Evolutionary conservation across 2,888 invertebrate species (phyloP), one percentile per base, ranked within the genome.

Genomic region (Adelognathus sp.): DNA sequence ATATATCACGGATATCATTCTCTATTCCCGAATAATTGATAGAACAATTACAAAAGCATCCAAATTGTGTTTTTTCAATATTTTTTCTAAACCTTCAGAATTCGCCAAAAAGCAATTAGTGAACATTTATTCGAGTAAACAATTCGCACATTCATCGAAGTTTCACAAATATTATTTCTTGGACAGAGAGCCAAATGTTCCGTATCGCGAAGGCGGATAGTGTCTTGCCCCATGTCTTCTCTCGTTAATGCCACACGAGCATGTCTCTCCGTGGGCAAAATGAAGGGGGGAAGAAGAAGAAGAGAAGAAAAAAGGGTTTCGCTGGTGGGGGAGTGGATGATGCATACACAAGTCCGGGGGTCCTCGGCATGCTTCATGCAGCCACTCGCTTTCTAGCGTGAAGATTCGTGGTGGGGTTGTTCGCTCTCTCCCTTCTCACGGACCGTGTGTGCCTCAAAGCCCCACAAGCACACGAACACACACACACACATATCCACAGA

Each of bases 351-450:
- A 61, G 44, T 36, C 70, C 70, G 31, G 75, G 77, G 60, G 63
- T 27, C 44, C 63, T 36, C 50, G 33, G 31, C 54, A 50, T 21
- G 36, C 21, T 60, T 72, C 56, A 58, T 31, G 64, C 52, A 64
- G 44, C 24, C 63, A 29, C 36, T 64, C 60, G 50, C 74, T 67
- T 18, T 67, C 24, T 39, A 14, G 50, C 71, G 56, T 31, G 36
- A 31, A 39, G 18, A 39, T 46, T 36, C 63, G 71, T 63, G 67
- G 79, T 76, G 75, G 79, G 75, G 79, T 75, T 50, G 29, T 71
- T 61, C 75, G 16, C 72, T 44, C 71, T 56, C 72, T 24, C 72
- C 24, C 39, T 61, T 54, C 60, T 79, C 71, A 63, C 72, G 69
- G 41, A 76, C 27, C 39, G 79, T 71, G 52, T 76, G 56, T 50